Conservation (phyloP, 2,888 invertebrate genomes). For the Hemaris fuciformis region DNA sequence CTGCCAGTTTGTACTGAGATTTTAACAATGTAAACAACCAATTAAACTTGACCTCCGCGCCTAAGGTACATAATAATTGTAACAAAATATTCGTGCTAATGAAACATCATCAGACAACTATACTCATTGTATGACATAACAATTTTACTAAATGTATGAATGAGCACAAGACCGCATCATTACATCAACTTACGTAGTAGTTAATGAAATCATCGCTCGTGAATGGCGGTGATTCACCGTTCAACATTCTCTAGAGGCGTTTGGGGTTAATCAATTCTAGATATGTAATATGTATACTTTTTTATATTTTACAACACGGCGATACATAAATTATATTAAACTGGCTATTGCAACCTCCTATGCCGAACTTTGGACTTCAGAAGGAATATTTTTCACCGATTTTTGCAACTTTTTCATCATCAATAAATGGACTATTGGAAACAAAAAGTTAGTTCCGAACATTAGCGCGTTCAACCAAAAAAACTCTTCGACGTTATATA, state of each 20-base stretch:
- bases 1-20: background rate
- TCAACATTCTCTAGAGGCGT: conserved; percentile 15
- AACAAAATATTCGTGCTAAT: background rate
- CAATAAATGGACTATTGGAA: too few relatives aligned
- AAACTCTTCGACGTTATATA: too few relatives aligned
- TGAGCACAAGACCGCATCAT: conserved; percentile 10
- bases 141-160: conserved; percentile 7
- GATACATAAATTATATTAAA: too few relatives aligned
- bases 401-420: too few relatives aligned
- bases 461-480: too few relatives aligned
- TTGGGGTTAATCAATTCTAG: background rate
- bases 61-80: background rate
- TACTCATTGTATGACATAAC: conserved; percentile 12
- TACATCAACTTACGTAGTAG: conserved; percentile 14
- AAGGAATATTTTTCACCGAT: too few relatives aligned
- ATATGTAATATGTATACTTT: background rate
- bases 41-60: background rate
- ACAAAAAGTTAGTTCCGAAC: too few relatives aligned
- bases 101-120: background rate
- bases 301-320: background rate
- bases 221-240: conserved; percentile 28
- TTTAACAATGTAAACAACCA: background rate
- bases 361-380: too few relatives aligned
- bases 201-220: conserved; percentile 33
- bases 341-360: too few relatives aligned